phyloP scores from a whole-genome alignment of 2,888 invertebrate species.

The Hetaerina titia region DNA sequence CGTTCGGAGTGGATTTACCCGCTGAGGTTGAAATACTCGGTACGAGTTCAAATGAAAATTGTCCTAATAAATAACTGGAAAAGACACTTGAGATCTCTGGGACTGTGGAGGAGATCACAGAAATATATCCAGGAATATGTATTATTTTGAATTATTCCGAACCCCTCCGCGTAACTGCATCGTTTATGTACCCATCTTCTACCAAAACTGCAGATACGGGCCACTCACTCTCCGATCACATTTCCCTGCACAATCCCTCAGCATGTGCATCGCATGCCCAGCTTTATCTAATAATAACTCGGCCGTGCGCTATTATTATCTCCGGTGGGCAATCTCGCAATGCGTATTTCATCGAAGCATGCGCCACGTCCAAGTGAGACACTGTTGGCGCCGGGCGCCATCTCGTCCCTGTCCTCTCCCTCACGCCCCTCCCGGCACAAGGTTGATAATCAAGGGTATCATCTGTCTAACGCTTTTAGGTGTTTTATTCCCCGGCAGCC shows the following conservation, averaged over 20 bases:
- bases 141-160: too few relatives aligned
- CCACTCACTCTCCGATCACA: neutral
- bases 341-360: neutral
- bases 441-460: conserved; percentile 16
- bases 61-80: too few relatives aligned
- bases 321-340: neutral
- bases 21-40: too few relatives aligned
- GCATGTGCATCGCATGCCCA: neutral
- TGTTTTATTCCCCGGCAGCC: neutral
- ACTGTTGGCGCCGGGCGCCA: neutral
- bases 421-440: neutral
- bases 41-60: too few relatives aligned
- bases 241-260: neutral
- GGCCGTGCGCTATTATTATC: neutral
- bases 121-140: too few relatives aligned
- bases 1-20: too few relatives aligned
- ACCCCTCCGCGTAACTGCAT: neutral
- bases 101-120: too few relatives aligned
- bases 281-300: neutral
- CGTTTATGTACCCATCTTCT: neutral
- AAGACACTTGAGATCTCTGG: too few relatives aligned
- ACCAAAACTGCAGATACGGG: neutral
- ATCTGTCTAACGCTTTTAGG: neutral
- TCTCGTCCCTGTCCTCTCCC: neutral
- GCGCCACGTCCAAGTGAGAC: neutral